Percentiles rank a stretch among this genome's conserved stretches.
Evolutionary conservation across 2,888 invertebrate genomes (phyloP).

Genomic region (Baccha elongata): DNA sequence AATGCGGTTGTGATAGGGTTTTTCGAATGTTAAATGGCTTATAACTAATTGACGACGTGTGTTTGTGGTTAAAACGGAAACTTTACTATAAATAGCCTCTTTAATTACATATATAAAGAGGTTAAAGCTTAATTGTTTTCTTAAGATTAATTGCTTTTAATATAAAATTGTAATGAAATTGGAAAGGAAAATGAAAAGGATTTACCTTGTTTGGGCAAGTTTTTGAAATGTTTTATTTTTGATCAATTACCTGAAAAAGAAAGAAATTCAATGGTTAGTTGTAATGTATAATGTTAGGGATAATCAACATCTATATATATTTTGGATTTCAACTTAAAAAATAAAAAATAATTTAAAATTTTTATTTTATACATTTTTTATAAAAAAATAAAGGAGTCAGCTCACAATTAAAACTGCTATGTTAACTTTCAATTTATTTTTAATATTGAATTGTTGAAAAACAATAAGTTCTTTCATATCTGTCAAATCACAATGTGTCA

Average conservation of each 20-base stretch:
- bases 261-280: not conserved
- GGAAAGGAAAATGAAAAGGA: not conserved
- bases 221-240: constrained; percentile 2
- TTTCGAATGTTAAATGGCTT: constrained; percentile 11
- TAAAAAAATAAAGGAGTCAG: too few species aligned
- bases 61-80: not conserved
- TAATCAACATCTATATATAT: too few species aligned
- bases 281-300: too few species aligned
- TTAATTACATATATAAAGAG: constrained; percentile 15
- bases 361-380: too few species aligned
- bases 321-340: too few species aligned
- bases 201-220: constrained; percentile 20
- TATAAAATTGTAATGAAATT: constrained; percentile 21
- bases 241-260: constrained; percentile 47
- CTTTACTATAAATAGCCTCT: constrained; percentile 20
- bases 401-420: too few species aligned
- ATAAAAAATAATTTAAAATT: too few species aligned
- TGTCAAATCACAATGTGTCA: too few species aligned
- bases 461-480: too few species aligned
- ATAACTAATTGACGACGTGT: constrained; percentile 30
- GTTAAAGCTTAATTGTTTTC: constrained; percentile 18
- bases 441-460: too few species aligned
- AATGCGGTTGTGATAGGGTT: not conserved
- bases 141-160: constrained; percentile 11
- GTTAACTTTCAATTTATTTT: too few species aligned